Percentiles rank a stretch among this genome's conserved stretches.
Conservation (phyloP, 2,797 vertebrate genomes). For the Chelon auratus region DNA sequence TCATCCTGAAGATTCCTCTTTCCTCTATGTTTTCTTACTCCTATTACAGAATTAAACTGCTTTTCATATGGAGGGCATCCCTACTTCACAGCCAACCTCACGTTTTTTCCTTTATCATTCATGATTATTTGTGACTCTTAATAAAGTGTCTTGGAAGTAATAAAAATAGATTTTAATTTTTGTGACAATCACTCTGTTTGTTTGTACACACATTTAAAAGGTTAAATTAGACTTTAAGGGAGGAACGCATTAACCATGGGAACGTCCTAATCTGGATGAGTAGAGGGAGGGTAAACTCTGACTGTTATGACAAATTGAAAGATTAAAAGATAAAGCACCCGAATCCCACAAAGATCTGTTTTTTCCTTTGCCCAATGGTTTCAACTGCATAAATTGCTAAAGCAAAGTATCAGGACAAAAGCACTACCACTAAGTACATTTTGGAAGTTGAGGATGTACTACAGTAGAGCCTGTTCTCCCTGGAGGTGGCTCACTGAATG, state of each 20-base stretch:
- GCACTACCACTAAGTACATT: constrained; percentile 19
- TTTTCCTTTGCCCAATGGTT: too few species aligned
- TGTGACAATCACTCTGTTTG: neutral
- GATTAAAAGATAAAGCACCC: constrained; percentile 65
- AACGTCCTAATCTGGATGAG: constrained; percentile 60
- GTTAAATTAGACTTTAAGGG: constrained; percentile 17
- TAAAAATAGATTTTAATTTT: neutral
- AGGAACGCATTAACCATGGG: constrained; percentile 30
- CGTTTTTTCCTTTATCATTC: too few species aligned
- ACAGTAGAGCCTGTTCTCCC: neutral
- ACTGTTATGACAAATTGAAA: constrained; percentile 59
- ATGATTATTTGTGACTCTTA: too few species aligned
- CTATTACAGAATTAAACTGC: neutral
- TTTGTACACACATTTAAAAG: constrained; percentile 5
- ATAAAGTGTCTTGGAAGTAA: too few species aligned
- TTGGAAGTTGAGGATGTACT: neutral
- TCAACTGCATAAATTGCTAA: neutral
- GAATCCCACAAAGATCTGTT: constrained; percentile 32
- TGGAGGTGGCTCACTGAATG: neutral
- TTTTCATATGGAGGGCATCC: neutral
- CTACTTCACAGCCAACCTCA: too few species aligned
- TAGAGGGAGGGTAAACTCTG: constrained; percentile 33
- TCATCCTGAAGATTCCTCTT: too few species aligned
- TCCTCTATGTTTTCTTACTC: too few species aligned
- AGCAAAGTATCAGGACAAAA: constrained; percentile 2